These are phyloP conservation scores for Pampusana beccarii DNA, from an alignment of 2,113 vertebrate genomes.

Conservation along the genomic window DNA sequence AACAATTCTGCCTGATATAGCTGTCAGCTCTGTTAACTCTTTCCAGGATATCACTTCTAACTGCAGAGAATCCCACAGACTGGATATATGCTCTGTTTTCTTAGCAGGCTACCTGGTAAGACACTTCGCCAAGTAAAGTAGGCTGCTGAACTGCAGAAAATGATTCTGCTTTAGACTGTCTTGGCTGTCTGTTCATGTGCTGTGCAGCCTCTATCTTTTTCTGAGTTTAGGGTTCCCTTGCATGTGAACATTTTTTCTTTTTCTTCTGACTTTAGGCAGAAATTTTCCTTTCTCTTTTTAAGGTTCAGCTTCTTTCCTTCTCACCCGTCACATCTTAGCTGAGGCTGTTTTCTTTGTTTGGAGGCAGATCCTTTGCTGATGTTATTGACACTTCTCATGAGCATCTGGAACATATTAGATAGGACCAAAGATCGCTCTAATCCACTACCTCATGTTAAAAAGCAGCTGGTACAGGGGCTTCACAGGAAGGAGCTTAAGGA, in stretches of 20 bases:
- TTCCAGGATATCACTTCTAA: background rate
- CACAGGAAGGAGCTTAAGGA: slow-evolving; percentile 33
- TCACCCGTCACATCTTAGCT: background rate
- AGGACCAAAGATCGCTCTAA: slow-evolving; percentile 51
- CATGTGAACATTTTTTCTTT: background rate
- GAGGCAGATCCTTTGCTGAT: slow-evolving; percentile 37
- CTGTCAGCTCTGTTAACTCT: slow-evolving; percentile 55
- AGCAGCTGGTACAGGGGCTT: slow-evolving; percentile 59
- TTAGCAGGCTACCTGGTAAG: background rate
- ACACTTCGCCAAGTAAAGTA: background rate
- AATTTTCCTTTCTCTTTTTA: background rate
- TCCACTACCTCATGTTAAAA: slow-evolving; percentile 47
- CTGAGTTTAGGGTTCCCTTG: background rate
- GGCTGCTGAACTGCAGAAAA: background rate
- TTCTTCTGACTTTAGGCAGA: background rate
- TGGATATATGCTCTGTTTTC: background rate
- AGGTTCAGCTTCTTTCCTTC: background rate
- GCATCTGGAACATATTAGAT: slow-evolving; percentile 45
- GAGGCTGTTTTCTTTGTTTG: background rate
- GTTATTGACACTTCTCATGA: slow-evolving; percentile 46
- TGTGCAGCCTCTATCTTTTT: background rate
- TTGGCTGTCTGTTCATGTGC: background rate
- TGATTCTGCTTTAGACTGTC: background rate
- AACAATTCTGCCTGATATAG: slow-evolving; percentile 49
- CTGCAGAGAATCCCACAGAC: background rate